phyloP scores from a whole-genome alignment of 1,140 invertebrate species.

The Hycleus phaleratus region DNA sequence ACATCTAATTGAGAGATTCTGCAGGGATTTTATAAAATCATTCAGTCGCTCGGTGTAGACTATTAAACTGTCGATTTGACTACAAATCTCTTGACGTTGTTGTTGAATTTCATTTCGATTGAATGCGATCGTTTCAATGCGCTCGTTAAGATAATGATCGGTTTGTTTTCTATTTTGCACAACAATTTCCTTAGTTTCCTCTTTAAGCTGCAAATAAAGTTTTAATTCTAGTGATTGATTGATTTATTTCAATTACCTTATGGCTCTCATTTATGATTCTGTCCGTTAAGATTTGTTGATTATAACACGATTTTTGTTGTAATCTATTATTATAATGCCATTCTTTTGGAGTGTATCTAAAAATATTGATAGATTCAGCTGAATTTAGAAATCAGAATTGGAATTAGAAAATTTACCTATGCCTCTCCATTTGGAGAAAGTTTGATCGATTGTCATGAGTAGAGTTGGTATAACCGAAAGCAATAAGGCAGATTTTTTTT shows the following conservation, averaged over 20 bases:
- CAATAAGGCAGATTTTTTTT: too few relatives aligned
- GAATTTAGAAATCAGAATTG: too few relatives aligned
- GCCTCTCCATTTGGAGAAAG: too few relatives aligned
- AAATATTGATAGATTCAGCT: too few relatives aligned
- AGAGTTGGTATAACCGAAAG: too few relatives aligned
- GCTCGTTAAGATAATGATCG: constrained; percentile 65
- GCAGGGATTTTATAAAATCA: constrained; percentile 58
- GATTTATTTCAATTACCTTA: constrained; percentile 19
- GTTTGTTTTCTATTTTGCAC: constrained; percentile 61
- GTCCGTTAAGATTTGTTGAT: constrained; percentile 66
- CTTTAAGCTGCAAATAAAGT: constrained; percentile 41
- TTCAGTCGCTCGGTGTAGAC: constrained; percentile 60
- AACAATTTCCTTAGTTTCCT: constrained; percentile 56
- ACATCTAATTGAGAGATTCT: constrained; percentile 56
- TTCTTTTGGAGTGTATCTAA: constrained; percentile 56
- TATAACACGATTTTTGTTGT: constrained; percentile 56
- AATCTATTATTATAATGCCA: constrained; percentile 62
- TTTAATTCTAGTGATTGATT: background rate
- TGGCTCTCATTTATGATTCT: constrained; percentile 47
- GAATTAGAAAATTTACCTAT: too few relatives aligned
- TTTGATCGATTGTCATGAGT: too few relatives aligned
- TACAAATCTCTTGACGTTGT: constrained; percentile 63
- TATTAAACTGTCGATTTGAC: constrained; percentile 61
- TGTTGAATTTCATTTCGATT: constrained; percentile 66
- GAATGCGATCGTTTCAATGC: constrained; percentile 73